Evolutionary conservation across 2,797 vertebrate species (phyloP).

Genomic region (Macropodus opercularis): DNA sequence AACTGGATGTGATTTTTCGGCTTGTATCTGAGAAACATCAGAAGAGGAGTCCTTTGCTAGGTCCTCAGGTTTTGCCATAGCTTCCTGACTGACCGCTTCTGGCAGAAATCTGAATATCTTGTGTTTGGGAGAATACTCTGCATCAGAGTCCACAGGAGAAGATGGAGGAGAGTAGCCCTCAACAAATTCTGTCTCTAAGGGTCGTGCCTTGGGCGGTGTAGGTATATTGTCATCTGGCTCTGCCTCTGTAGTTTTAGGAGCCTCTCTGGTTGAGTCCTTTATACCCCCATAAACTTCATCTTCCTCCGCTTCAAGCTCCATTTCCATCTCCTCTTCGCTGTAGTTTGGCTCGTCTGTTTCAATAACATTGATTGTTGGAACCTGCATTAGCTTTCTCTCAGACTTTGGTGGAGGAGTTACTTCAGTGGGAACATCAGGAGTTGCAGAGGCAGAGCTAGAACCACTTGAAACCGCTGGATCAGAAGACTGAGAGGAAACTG

Average conservation of each 20-base stretch:
- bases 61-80: constrained; percentile 20
- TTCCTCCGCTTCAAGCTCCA: constrained; percentile 67
- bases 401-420: constrained; percentile 49
- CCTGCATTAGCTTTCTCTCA: constrained; percentile 76
- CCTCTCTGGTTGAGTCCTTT: constrained; percentile 53
- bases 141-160: constrained; percentile 73
- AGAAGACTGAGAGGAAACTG: constrained; percentile 21
- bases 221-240: constrained; percentile 39
- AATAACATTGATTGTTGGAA: constrained; percentile 86
- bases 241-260: constrained; percentile 20
- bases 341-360: constrained; percentile 84
- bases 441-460: constrained; percentile 3
- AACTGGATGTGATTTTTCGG: constrained; percentile 36
- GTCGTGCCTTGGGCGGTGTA: constrained; percentile 44
- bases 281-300: constrained; percentile 67
- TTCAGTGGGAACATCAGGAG: constrained; percentile 10
- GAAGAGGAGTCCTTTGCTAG: constrained; percentile 22
- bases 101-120: constrained; percentile 32
- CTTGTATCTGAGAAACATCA: constrained; percentile 31
- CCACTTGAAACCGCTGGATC: constrained; percentile 37
- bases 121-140: constrained; percentile 69
- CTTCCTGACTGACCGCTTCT: constrained; percentile 29
- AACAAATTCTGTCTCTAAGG: constrained; percentile 71
- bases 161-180: constrained; percentile 71
- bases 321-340: constrained; percentile 77